Evolutionary conservation across 1,140 invertebrate species (phyloP), one percentile per base, ranked within the genome.

Genomic region (Camponotus pennsylvanicus): DNA sequence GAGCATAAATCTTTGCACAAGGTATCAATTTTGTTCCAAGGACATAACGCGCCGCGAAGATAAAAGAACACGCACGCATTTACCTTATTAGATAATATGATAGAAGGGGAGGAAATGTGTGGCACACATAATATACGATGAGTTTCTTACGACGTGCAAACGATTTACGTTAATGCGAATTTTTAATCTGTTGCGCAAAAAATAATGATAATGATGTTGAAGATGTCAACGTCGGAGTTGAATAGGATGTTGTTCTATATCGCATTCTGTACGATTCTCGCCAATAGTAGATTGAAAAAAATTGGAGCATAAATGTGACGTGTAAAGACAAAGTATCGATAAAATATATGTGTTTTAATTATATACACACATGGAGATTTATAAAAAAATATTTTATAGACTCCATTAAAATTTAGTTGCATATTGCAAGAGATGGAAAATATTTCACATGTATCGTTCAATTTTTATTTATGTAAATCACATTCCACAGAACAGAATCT

Each of bases 1-100:
- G 42, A 18, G n/a, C 57, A 75, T 75, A 61, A 83, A 83, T 75
- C 79, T 83, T 75, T 83, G 6, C 57, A 61, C 55, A n/a, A 40
- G 40, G 57, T 75, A 45, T 83, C 40, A 83, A 75, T 83, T 83
- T 82, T 49, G 3, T 57, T 40, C 40, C 40, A 63, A 83, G 55
- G 79, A 15, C 55, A 45, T 45, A 69, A 80, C 18, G 21, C 5
- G 18, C 8, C 18, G n/a, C 40, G 40, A 8, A 45, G 55, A 75
- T 59, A 59, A 73, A 32, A 59, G 13, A 27, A 42, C 21, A 42
- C n/a, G 49, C 7, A 32, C 40, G 37, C 67, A 37, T 73, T 82
- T 82, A 82, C 9, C 18, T 71, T 73, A 71, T 71, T 57, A 61
- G 52, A 45, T 6, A 32, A 42, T 42, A 11, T 32, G 27, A 37